Conservation (phyloP, 1,140 invertebrate genomes). For the Patella vulgata region DNA sequence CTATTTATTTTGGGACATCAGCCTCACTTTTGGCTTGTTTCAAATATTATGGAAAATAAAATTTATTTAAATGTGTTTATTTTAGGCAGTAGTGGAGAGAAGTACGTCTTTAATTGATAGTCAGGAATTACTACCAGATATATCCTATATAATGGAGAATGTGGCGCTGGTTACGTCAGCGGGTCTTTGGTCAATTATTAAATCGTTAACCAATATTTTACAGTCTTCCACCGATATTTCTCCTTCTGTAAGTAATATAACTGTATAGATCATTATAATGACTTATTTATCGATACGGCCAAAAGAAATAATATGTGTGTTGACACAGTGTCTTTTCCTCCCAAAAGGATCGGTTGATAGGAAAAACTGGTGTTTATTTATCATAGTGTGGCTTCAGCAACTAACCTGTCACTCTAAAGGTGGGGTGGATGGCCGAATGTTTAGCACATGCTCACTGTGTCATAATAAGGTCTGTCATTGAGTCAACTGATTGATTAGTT, state of each 20-base stretch:
- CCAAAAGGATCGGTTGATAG: background rate
- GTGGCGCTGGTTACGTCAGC: constrained; percentile 32
- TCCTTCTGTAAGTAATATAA: constrained; percentile 33
- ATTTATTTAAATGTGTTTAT: too few species aligned
- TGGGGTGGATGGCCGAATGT: too few species aligned
- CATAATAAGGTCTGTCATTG: too few species aligned
- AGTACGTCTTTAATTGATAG: too few species aligned
- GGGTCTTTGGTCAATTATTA: constrained; percentile 31
- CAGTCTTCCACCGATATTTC: constrained; percentile 31
- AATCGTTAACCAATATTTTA: constrained; percentile 28
- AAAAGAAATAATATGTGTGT: background rate
- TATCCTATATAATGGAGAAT: constrained; percentile 46
- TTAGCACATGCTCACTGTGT: too few species aligned
- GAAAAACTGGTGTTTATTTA: background rate
- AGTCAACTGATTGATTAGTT: too few species aligned
- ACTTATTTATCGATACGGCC: background rate
- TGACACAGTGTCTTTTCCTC: background rate
- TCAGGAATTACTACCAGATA: constrained; percentile 30
- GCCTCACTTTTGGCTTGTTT: too few species aligned
- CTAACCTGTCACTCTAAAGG: too few species aligned
- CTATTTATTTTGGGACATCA: too few species aligned
- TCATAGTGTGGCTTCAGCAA: too few species aligned
- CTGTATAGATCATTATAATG: background rate
- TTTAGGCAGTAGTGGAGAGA: too few species aligned
- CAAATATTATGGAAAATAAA: too few species aligned